Evolutionary conservation across 2,797 vertebrate species (phyloP), one percentile per base, ranked within the genome.

Genomic region (Falco rusticolus): DNA sequence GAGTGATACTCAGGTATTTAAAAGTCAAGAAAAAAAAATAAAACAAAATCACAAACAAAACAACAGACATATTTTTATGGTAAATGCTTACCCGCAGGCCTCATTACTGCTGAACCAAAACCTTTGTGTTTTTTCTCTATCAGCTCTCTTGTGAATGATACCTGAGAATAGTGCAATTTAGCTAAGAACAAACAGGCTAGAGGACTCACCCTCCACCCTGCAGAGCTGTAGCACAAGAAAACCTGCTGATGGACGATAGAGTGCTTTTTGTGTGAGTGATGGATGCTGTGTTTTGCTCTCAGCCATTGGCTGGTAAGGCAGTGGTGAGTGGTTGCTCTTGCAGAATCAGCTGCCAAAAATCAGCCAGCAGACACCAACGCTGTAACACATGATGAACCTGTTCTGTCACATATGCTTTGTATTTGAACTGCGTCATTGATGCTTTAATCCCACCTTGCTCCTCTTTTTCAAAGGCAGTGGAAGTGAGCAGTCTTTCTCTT

Each of bases 211-310:
- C 28, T 65, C 34, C 33, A 29, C 11, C 51, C 41, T 29, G 39
- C 57, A 43, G 75, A 71, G 39, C 48, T 50, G n/a, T 17, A 71
- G 37, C 39, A 34, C 10, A 45, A 37, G 28, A 11, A 87, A 6
- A 1, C 4, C 10, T 61, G 31, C 26, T 78, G 74, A 43, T 25
- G 54, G 65, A 8, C 4, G 4, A 22, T 0, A 12, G 13, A 51
- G 48, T 5, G 3, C 21, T 88, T 72, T 82, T 28, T 0, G 2
- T 5, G 4, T 0, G 0, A 61, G 29, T 61, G 77, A 59, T 0
- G 9, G 69, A n/a, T 63, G 51, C n/a, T 51, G 64, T 15, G 39
- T 37, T 94, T 92, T 77, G 21, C 60, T 65, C 68, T 82, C 66
- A 82, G 48, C 8, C 56, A 7, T 28, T 48, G 76, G 20, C 50